Evolutionary conservation across 2,797 vertebrate genomes (phyloP).

Genomic region (Anguilla marmorata): DNA sequence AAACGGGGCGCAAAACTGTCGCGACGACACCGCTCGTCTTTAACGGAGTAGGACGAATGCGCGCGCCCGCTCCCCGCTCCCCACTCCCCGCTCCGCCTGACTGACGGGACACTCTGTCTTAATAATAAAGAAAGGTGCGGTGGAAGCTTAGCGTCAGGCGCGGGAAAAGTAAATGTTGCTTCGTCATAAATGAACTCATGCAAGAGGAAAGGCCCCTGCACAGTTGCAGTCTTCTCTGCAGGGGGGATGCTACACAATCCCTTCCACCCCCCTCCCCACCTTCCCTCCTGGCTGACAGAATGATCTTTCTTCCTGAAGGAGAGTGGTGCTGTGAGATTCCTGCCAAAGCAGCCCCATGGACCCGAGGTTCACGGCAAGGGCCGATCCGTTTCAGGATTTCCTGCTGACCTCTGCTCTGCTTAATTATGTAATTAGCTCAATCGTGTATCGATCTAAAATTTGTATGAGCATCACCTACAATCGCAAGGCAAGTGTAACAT

Average conservation of each 20-base stretch:
- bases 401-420: neutral
- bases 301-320: constrained; percentile 29
- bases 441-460: neutral
- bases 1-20: neutral
- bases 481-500: neutral
- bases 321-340: neutral
- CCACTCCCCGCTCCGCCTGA: neutral
- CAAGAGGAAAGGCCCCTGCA: neutral
- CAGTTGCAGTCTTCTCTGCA: neutral
- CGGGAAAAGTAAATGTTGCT: neutral
- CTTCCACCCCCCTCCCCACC: too few relatives aligned
- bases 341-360: neutral
- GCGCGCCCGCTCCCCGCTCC: too few relatives aligned
- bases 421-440: too few relatives aligned
- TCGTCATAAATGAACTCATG: constrained; percentile 15
- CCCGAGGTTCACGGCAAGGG: neutral
- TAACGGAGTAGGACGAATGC: neutral
- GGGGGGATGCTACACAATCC: neutral
- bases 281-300: neutral
- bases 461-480: neutral
- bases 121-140: neutral
- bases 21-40: neutral
- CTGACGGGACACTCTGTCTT: neutral
- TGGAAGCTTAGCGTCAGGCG: neutral
- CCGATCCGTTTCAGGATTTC: neutral